Evolutionary conservation across 2,113 vertebrate genomes (phyloP).

Genomic region (Haemorhous mexicanus): DNA sequence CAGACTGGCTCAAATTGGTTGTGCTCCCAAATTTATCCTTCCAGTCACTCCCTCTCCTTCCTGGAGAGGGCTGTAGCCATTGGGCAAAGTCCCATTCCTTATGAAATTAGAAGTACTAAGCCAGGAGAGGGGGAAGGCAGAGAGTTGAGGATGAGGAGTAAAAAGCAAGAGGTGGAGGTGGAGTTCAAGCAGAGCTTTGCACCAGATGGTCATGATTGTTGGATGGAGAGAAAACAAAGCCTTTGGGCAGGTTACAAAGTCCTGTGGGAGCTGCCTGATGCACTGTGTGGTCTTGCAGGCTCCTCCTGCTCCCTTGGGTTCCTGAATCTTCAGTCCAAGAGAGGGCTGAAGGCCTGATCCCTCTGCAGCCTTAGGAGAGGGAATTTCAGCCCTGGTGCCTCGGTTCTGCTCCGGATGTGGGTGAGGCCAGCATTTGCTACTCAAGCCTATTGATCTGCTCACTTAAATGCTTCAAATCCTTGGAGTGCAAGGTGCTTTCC

Average conservation of each 20-base stretch:
- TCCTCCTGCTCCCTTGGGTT: not conserved
- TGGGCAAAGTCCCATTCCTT: not conserved
- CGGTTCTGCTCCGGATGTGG: not conserved
- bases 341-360: not conserved
- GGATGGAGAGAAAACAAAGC: not conserved
- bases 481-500: not conserved
- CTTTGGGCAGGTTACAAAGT: not conserved
- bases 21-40: not conserved
- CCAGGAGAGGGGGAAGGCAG: not conserved
- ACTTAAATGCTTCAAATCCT: not conserved
- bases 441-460: not conserved
- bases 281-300: not conserved
- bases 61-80: not conserved
- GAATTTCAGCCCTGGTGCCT: not conserved
- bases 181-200: not conserved
- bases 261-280: not conserved
- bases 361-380: not conserved
- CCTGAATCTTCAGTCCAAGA: not conserved
- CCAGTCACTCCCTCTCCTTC: not conserved
- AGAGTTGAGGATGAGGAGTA: not conserved
- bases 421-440: not conserved
- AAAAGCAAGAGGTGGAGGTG: not conserved
- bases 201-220: accelerated
- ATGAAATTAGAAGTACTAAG: not conserved
- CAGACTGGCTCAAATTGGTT: not conserved